Percentiles rank a stretch among this genome's conserved stretches.
These are phyloP conservation scores for Megaceryle maxima DNA, from an alignment of 2,113 vertebrate genomes.

Conservation along the genomic window DNA sequence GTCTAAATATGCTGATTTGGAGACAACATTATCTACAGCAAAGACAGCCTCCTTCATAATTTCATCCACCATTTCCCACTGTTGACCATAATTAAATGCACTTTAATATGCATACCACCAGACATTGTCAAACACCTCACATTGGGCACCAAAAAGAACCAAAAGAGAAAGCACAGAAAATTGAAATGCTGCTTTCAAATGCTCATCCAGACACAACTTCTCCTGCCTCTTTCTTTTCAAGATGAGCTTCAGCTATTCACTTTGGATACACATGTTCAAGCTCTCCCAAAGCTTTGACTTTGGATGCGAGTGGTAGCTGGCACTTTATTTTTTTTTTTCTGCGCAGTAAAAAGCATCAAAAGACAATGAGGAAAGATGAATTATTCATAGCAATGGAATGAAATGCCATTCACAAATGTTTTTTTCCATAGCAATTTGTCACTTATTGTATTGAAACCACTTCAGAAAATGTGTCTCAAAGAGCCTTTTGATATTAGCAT, in stretches of 20 bases:
- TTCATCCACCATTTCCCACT: background rate
- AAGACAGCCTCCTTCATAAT: background rate
- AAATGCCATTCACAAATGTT: conserved; percentile 47
- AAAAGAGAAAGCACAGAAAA: background rate
- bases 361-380: conserved; percentile 28
- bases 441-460: conserved; percentile 64
- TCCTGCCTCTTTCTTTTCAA: background rate
- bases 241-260: background rate
- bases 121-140: background rate
- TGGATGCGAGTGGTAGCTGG: background rate
- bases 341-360: background rate
- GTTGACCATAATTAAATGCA: background rate
- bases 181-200: background rate
- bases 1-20: background rate
- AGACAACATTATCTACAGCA: background rate
- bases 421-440: conserved; percentile 55
- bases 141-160: background rate
- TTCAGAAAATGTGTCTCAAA: conserved; percentile 35
- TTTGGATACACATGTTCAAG: background rate
- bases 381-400: conserved; percentile 36
- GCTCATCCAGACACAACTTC: background rate
- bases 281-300: background rate
- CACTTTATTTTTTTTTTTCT: background rate
- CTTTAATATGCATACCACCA: background rate
- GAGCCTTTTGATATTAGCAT: conserved; percentile 51